A percentile compares a stretch with the other conserved stretches of the same genome.
Evolutionary conservation across 2,113 vertebrate species (phyloP).

Genomic region (Nannobrachium achirus): DNA sequence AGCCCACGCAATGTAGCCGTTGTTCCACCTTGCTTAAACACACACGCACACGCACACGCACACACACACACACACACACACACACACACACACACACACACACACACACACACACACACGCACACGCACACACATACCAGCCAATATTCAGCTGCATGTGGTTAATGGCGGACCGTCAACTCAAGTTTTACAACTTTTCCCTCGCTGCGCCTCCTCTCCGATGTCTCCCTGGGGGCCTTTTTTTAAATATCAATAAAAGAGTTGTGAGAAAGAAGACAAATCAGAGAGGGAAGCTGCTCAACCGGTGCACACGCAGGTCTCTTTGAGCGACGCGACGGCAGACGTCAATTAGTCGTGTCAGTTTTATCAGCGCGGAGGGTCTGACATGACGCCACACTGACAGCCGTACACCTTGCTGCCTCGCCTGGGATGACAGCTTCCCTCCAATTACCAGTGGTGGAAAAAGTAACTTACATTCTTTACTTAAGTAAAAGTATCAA

Average conservation of each 20-base stretch:
- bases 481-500: too few relatives aligned
- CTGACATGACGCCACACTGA: constrained; percentile 44
- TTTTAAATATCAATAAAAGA: constrained; percentile 36
- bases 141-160: not conserved
- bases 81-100: not conserved
- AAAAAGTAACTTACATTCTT: too few relatives aligned
- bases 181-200: constrained; percentile 26
- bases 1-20: constrained; percentile 1
- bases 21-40: constrained; percentile 15
- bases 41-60: not conserved
- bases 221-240: constrained; percentile 37
- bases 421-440: constrained; percentile 38
- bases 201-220: not conserved
- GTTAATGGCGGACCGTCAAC: not conserved
- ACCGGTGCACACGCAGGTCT: constrained; percentile 23
- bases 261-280: constrained; percentile 25
- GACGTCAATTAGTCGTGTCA: constrained; percentile 57
- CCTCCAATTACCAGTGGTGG: constrained; percentile 55
- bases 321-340: constrained; percentile 15
- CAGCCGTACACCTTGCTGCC: constrained; percentile 9
- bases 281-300: constrained; percentile 17
- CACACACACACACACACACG: not conserved
- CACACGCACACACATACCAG: not conserved
- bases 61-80: not conserved
- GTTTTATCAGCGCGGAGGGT: constrained; percentile 33